A percentile compares a stretch with the other conserved stretches of the same genome.
Conservation (phyloP, 2,888 invertebrate genomes). For the Melolontha melolontha region DNA sequence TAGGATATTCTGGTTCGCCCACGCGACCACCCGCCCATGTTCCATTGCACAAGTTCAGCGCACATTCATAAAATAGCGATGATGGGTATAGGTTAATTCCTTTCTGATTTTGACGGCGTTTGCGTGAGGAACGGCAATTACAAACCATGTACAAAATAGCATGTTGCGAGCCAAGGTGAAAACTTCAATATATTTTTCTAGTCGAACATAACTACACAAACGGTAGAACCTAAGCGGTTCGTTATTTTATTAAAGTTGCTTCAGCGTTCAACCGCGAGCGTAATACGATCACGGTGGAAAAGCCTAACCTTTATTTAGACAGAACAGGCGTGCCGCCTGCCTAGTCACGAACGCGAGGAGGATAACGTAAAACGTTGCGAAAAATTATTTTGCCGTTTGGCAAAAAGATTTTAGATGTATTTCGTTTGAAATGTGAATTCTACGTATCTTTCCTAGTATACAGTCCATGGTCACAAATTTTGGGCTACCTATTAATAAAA, state of each 20-base stretch:
- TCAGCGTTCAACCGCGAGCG: no score
- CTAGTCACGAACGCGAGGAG: no score
- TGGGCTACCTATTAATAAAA: no score
- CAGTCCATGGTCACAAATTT: no score
- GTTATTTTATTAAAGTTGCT: slow-evolving; percentile 2
- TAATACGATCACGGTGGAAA: no score
- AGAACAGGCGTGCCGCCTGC: no score
- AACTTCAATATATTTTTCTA: slow-evolving; percentile 7
- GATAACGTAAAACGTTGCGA: no score
- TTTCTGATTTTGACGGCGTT: not conserved
- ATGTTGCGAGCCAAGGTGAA: not conserved
- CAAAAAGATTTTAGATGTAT: no score
- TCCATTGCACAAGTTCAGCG: not conserved
- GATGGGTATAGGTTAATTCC: not conserved
- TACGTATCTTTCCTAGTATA: no score
- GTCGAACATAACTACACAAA: not conserved
- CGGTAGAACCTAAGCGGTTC: not conserved
- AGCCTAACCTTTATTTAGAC: no score
- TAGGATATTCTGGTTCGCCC: not conserved
- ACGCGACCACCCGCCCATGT: not conserved
- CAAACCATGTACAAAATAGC: not conserved
- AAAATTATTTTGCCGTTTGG: no score
- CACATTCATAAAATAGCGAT: not conserved
- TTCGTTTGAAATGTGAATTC: no score
- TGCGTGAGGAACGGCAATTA: slow-evolving; percentile 5